Conservation (phyloP, 2,113 vertebrate species). For the Megaptera novaeangliae region DNA sequence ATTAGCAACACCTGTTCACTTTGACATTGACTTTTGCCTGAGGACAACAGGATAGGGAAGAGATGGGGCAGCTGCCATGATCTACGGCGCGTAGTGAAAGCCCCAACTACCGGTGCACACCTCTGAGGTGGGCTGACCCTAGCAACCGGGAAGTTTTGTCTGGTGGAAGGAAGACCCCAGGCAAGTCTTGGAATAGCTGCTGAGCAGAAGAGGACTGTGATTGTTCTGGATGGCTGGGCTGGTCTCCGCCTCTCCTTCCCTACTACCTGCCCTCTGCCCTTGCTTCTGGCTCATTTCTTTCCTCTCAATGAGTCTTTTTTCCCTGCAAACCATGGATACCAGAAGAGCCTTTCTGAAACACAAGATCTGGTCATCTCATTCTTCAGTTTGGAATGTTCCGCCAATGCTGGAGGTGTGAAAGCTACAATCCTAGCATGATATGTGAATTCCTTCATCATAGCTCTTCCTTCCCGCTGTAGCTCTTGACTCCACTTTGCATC, state of each 20-base stretch:
- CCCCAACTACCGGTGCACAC: no score
- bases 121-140: background rate
- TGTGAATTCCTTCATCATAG: background rate
- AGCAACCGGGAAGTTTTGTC: background rate
- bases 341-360: background rate
- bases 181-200: background rate
- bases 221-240: background rate
- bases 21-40: conserved; percentile 2
- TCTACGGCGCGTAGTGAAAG: background rate
- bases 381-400: background rate
- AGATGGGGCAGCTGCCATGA: background rate
- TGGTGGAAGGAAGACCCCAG: background rate
- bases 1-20: conserved; percentile 62
- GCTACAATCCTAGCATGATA: background rate
- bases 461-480: background rate
- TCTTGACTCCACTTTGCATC: background rate
- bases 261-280: background rate
- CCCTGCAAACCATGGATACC: background rate
- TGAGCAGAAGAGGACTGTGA: background rate
- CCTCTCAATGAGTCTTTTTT: background rate
- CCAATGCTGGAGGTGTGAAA: background rate
- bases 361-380: background rate
- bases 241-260: background rate
- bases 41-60: background rate
- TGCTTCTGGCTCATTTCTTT: background rate